A percentile compares a stretch with the other conserved stretches of the same genome.
These are phyloP conservation scores for Scaptomyza graminum DNA, from an alignment of 1,140 invertebrate species.

Conservation along the genomic window DNA sequence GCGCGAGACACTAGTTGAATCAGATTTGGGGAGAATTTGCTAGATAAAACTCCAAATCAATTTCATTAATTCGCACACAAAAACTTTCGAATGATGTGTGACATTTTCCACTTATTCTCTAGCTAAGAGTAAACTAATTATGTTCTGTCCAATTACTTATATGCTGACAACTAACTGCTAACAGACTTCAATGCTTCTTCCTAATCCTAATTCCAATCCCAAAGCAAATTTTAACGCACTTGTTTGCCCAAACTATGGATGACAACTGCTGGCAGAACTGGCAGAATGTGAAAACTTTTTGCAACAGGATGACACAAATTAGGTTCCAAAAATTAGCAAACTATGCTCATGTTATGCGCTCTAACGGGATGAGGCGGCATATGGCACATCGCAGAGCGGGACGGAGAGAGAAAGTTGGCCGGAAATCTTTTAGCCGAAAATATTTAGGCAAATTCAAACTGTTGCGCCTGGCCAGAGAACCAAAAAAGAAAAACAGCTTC, in stretches of 20 bases:
- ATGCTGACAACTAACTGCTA: constrained; percentile 11
- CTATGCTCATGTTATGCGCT: constrained; percentile 54
- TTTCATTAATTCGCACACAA: background rate
- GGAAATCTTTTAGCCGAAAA: constrained; percentile 78
- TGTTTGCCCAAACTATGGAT: background rate
- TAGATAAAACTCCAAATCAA: background rate
- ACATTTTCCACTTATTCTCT: background rate
- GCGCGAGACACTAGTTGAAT: background rate
- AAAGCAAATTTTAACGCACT: constrained; percentile 10
- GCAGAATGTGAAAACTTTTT: background rate
- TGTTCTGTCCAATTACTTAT: constrained; percentile 35
- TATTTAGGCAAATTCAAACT: constrained; percentile 77
- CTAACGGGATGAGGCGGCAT: background rate
- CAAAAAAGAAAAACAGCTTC: background rate
- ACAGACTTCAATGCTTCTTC: constrained; percentile 12
- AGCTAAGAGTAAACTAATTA: constrained; percentile 32
- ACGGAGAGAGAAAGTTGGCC: constrained; percentile 39
- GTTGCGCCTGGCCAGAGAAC: constrained; percentile 48
- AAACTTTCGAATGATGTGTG: background rate
- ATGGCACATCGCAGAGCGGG: background rate
- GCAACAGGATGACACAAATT: constrained; percentile 76
- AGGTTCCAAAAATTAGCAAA: constrained; percentile 68
- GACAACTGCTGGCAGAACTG: constrained; percentile 24
- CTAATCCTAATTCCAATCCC: constrained; percentile 9
- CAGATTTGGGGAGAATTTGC: background rate